phyloP scores from a whole-genome alignment of 2,113 vertebrate species.

The Aegypius monachus region DNA sequence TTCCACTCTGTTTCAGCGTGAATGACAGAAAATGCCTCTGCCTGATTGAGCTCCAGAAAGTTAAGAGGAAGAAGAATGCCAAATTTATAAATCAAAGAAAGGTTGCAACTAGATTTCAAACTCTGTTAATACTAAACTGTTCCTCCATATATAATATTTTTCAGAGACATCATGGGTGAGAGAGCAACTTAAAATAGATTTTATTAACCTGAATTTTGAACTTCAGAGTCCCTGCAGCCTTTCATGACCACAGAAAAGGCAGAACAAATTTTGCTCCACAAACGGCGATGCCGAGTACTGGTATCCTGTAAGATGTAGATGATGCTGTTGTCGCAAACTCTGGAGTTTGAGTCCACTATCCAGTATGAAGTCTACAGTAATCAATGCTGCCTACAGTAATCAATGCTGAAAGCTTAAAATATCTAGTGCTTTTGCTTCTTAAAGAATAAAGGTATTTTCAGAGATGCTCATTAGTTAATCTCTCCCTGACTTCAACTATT shows the following conservation, averaged over 20 bases:
- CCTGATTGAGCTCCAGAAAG: neutral
- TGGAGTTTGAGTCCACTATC: neutral
- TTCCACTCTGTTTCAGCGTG: neutral
- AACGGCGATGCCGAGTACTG: neutral
- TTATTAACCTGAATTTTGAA: neutral
- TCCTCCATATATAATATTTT: neutral
- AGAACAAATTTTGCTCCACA: neutral
- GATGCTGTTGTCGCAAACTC: neutral
- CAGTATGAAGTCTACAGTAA: neutral
- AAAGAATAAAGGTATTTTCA: neutral
- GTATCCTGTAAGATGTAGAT: neutral
- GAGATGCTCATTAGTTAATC: neutral
- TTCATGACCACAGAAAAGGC: neutral
- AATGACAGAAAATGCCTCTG: neutral
- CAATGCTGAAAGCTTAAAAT: neutral
- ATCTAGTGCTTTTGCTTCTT: neutral
- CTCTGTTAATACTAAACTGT: neutral
- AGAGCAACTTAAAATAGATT: neutral
- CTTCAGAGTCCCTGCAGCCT: neutral
- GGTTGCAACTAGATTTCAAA: neutral
- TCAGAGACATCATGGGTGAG: neutral
- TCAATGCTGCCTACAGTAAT: neutral
- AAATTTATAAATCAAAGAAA: neutral
- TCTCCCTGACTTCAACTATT: neutral
- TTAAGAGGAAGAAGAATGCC: neutral